Evolutionary conservation across 53 echinoderm and acorn worm genomes (phyloP), one percentile per base, ranked within the genome.

Genomic region (Holothuria leucospilota): DNA sequence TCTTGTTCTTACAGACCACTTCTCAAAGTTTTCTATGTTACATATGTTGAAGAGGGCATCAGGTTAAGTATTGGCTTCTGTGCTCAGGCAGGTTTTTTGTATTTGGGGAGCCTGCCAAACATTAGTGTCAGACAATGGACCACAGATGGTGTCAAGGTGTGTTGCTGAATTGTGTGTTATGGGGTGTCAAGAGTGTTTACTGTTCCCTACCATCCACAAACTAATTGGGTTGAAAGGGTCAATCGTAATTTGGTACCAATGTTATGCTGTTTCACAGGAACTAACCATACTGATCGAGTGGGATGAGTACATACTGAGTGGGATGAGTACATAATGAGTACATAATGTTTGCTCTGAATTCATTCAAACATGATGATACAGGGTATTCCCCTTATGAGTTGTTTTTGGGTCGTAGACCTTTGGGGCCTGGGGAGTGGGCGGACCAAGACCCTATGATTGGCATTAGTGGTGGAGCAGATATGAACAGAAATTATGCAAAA

Each of bases 41-140:
- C 34, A 90, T 29, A 68, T 82, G 1, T n/a, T 87, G 39, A 87
- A 72, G 29, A 62, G 51, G 14, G 88, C 85, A 38, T 63, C 92
- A 4, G 85, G 92, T 12, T 25, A 39, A 14, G 62, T 29, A 4
- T 63, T 86, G 21, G 86, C 85, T 14, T 86, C 86, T 26, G 29
- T 65, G 3, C 34, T 34, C 34, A 34, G 3, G 3, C 34, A 34
- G 34, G 34, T 34, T 34, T 34, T 34, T 34, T 61, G 90, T 29
- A 38, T 72, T 4, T 90, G 81, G 68, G 93, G 90, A 51, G 84
- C 93, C 0, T 90, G 90, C 0, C 81, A 49, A 28, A 53, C 24
- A 11, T 69, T 93, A 14, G 13, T 93, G 11, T 90, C 90, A 15
- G 93, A 93, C 52, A 93, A 93, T 80, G 90, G 93, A 0, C 87